Percentiles rank a stretch among this genome's conserved stretches.
phyloP scores from a whole-genome alignment of 2,113 vertebrate species.

The Semicossyphus pulcher region DNA sequence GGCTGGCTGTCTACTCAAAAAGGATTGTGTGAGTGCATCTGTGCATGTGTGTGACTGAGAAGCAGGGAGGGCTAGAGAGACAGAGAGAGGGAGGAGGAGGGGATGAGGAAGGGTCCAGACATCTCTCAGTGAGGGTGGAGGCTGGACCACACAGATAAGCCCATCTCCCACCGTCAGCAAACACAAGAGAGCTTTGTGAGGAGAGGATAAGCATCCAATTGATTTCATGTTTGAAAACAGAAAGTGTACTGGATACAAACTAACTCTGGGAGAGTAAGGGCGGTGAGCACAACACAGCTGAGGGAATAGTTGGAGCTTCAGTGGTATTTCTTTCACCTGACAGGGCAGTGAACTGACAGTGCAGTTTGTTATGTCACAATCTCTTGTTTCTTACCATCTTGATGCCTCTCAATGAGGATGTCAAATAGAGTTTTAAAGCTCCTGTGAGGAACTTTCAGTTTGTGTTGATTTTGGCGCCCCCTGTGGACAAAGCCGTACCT shows the following conservation, averaged over 20 bases:
- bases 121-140: conserved; percentile 57
- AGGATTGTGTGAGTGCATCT: conserved; percentile 2
- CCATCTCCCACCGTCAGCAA: conserved; percentile 52
- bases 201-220: conserved; percentile 69
- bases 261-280: conserved; percentile 15
- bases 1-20: conserved; percentile 24
- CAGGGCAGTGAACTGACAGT: conserved; percentile 2
- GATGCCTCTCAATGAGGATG: background rate
- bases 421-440: background rate
- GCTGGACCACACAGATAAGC: conserved; percentile 79
- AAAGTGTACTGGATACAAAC: conserved; percentile 46
- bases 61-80: conserved; percentile 7
- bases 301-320: conserved; percentile 4
- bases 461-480: too few species aligned
- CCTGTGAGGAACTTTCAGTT: too few species aligned
- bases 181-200: conserved; percentile 63
- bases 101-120: conserved; percentile 45
- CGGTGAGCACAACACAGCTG: background rate
- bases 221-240: conserved; percentile 69
- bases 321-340: conserved; percentile 11
- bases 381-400: background rate
- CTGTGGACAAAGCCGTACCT: too few species aligned
- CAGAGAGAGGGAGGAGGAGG: conserved; percentile 28
- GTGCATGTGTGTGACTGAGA: conserved; percentile 34
- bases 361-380: conserved; percentile 5